Base-by-base conservation (phyloP, 2,797 vertebrate species). In the Characodon lateralis region DNA sequence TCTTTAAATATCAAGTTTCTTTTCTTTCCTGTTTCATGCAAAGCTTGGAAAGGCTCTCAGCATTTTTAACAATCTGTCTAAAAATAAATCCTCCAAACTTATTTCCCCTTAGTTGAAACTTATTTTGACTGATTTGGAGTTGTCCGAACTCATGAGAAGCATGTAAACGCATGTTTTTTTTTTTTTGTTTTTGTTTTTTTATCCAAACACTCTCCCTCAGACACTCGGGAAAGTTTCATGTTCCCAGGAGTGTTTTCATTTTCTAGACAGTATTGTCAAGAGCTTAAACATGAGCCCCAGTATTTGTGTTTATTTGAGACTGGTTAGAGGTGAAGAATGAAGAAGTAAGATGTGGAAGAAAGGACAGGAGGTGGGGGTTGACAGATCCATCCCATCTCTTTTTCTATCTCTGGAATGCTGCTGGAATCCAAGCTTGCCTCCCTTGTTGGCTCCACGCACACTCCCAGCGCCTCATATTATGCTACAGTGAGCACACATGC, bases 391-490 rank as follows among this genome's bases (percentile, higher is more conserved):
- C 89, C 84, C 91, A 81, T 90, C 86, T 83, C 77, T 74, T 83
- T 86, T 85, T 86, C 77, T 75, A 31, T 65, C 84, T 84, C 80
- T 80, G 94, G 93, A 94, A 95, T 95, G 93, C 77, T 73, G 84
- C 88, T 86, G 88, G 87, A 93, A 91, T 92, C 78, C 82, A 87
- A 90, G 80, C 87, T 85, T 0, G 43, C 89, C 92, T 93, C 92
- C 91, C 85, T 70, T 74, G 18, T 79, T 85, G 78, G 84, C 89
- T 86, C 84, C 88, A 35, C 88, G 85, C 81, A 87, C 86, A 90
- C 90, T 89, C 88, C 90, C 86, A 91, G 87, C 58, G 71, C 84
- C 87, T 89, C 82, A 78, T 83, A 76, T 86, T 78, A 75, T 72
- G 26, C 82, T 71, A 61, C 68, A 69, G 77, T 35, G 77, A 43